Base-by-base conservation (phyloP, 2,797 vertebrate genomes). In the Huso huso region DNA sequence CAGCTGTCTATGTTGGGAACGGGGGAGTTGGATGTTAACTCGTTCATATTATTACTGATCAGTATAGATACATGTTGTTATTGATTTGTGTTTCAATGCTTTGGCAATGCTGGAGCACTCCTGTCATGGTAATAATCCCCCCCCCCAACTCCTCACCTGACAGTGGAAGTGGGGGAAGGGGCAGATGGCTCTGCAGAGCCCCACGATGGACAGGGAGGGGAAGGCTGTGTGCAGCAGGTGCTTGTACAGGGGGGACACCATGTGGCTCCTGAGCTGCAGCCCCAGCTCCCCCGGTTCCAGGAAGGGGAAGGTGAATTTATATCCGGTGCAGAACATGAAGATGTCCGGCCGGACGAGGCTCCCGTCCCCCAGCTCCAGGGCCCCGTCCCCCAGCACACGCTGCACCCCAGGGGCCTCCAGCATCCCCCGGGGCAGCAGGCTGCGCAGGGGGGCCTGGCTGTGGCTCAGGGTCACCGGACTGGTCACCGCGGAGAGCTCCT, bases 271-370 rank as follows among this genome's bases (percentile, higher is more conserved):
- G 70, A 87, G 59, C 7, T 79, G 68, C 64, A 90, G 61, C 48
- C 81, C 78, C 68, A 89, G 75, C 52, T 72, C 65, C 6, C 67
- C 68, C 0, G 67, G 66, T 0, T 77, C 64, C 68, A 92, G 75
- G 75, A 89, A 92, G 0, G 84, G 85, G 59, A 77, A 92, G 9
- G 55, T 75, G 77, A 87, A 91, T 61, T 78, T 87, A 77, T 92
- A 93, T 0, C 90, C 92, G 0, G 91, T 93, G 73, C 91, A 92
- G 76, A 91, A 79, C 57, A 93, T 78, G 72, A 92, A 78, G 6
- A 81, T 74, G 7, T 92, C 82, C 0, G 88, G 82, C 0, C 8
- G 0, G 50, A 63, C 37, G 61, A 71, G 57, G 0, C 75, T 81
- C 49, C 84, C 85, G 0, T 91, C 88, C 77, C 80, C 74, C 69